Evolutionary conservation across 35 echinoderm and acorn worm species (phyloP).

Genomic region (Amphiura filiformis): DNA sequence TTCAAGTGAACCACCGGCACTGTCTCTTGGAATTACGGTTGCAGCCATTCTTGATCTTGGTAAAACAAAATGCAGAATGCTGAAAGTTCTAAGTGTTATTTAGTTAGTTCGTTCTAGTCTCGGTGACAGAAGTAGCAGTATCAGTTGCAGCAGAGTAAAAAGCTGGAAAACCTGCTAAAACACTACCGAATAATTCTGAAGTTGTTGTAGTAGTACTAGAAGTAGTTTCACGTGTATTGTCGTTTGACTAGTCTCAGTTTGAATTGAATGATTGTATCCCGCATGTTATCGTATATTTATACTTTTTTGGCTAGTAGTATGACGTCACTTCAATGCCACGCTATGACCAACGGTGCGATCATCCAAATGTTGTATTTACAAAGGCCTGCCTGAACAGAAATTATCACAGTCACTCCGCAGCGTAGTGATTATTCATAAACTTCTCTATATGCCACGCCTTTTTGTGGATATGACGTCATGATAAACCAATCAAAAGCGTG

Average conservation of each 20-base stretch:
- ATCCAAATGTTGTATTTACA: neutral
- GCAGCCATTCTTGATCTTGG: neutral
- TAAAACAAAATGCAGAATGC: neutral
- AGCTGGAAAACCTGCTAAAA: too few relatives aligned
- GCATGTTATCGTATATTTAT: neutral
- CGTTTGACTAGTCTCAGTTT: neutral
- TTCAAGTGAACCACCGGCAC: neutral
- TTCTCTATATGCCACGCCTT: neutral
- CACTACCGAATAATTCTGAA: too few relatives aligned
- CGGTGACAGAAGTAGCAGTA: neutral
- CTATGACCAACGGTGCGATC: neutral
- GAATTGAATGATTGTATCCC: neutral
- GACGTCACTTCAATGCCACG: neutral
- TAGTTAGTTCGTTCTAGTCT: too few relatives aligned
- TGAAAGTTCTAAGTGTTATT: neutral
- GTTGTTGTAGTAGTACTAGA: too few relatives aligned
- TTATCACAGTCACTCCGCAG: neutral
- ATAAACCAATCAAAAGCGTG: neutral
- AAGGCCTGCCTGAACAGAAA: too few relatives aligned
- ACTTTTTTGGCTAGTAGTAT: neutral
- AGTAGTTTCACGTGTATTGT: neutral
- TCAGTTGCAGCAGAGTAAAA: neutral
- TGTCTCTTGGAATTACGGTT: neutral
- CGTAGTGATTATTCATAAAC: neutral
- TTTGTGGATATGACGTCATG: neutral